These are phyloP conservation scores for Homalodisca vitripennis DNA, from an alignment of 1,140 invertebrate genomes.

Conservation along the genomic window DNA sequence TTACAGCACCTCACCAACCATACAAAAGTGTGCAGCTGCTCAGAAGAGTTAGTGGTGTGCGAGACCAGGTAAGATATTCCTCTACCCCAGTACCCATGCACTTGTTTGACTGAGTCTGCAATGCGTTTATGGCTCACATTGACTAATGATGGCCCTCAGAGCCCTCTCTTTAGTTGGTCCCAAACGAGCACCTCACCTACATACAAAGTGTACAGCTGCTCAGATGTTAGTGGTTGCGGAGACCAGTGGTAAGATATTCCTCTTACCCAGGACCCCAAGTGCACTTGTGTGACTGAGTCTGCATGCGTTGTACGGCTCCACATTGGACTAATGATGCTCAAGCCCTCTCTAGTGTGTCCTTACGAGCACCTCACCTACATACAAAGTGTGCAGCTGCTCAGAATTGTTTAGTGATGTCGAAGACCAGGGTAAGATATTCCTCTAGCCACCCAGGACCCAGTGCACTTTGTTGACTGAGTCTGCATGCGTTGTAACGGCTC, in stretches of 20 bases:
- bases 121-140: neutral
- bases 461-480: neutral
- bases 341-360: neutral
- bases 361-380: conserved; percentile 14
- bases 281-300: conserved; percentile 6
- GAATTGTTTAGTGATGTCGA: too few species aligned
- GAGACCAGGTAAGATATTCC: too few species aligned
- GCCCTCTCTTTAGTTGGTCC: neutral
- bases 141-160: neutral
- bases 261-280: neutral
- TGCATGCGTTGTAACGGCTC: neutral
- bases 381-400: too few species aligned
- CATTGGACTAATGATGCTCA: neutral
- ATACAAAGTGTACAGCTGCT: too few species aligned
- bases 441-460: conserved; percentile 1
- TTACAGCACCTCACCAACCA: too few species aligned
- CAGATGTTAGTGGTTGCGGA: too few species aligned
- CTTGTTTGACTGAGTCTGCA: neutral
- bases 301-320: neutral
- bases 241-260: neutral
- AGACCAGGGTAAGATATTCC: neutral
- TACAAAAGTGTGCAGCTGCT: too few species aligned
- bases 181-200: conserved; percentile 19
- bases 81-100: neutral
- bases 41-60: too few species aligned